Evolutionary conservation across 1,140 invertebrate species (phyloP), one percentile per base, ranked within the genome.

Genomic region (Propsilocerus akamusi): DNA sequence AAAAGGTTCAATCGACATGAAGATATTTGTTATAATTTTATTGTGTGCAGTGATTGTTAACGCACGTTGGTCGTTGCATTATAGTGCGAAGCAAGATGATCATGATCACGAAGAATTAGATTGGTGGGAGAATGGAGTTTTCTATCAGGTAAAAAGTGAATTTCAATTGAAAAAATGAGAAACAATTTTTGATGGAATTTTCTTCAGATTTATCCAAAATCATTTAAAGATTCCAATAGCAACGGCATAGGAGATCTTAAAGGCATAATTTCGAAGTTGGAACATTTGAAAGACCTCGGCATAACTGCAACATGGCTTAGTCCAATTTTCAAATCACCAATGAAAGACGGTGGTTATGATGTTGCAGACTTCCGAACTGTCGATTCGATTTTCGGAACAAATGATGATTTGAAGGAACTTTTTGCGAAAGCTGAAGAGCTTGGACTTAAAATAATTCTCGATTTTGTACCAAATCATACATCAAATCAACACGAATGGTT

Each of bases 381-480:
- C 14, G 75, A 86, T 55, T 62, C 75, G 1, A 67, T 75, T 34
- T 82, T 81, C 53, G 87, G 86, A 3, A 80, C 72, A 2, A 72
- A 86, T 64, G 68, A 75, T 30, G 80, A 88, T 58, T 81, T 92
- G 48, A 70, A 79, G 30, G 55, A 67, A 7, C 62, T 92, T 32
- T 56, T 81, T 0, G 63, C 65, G 10, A 67, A 63, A 47, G 76
- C 78, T 3, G 73, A 81, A 53, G 59, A 68, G 24, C 57, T 71
- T 26, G 71, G 74, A 47, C 72, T 91, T 25, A 84, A 82, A 62
- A 60, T 92, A 4, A 68, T 93, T 12, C 60, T 92, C 62, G 88
- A 93, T 59, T 79, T 91, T 58, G 80, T 91, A 12, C 86, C 86
- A 3, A 92, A 92, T 66, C 85, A 91, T 61, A 81, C 82, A 0